phyloP scores from a whole-genome alignment of 2,797 vertebrate species.

The Betta splendens region DNA sequence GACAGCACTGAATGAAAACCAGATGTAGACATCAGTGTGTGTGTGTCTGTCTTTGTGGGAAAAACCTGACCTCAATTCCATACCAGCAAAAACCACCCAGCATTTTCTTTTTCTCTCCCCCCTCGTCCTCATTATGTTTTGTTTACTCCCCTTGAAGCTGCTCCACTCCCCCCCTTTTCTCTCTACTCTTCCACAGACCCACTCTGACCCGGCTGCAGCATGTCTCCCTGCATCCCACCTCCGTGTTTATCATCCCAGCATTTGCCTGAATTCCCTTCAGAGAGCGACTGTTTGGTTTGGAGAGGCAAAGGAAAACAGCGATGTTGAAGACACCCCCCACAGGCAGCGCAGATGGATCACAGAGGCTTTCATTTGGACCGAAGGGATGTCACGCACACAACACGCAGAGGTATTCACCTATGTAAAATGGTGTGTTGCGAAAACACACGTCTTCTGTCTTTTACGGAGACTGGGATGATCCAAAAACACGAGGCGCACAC shows the following conservation, averaged over 20 bases:
- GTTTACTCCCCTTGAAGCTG: conserved; percentile 76
- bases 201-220: conserved; percentile 63
- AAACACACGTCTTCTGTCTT: conserved; percentile 23
- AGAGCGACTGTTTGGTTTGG: conserved; percentile 78
- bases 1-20: conserved; percentile 71
- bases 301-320: conserved; percentile 72
- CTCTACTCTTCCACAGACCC: conserved; percentile 45
- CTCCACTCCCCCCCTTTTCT: conserved; percentile 25
- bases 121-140: conserved; percentile 72
- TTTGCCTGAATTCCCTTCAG: conserved; percentile 64
- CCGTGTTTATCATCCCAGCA: conserved; percentile 75
- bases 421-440: conserved; percentile 18
- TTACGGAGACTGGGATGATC: conserved; percentile 9
- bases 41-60: conserved; percentile 81
- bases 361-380: conserved; percentile 45
- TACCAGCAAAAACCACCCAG: conserved; percentile 63
- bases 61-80: conserved; percentile 80
- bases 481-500: conserved; percentile 5
- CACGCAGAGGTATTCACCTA: conserved; percentile 28
- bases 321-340: conserved; percentile 61
- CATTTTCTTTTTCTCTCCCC: conserved; percentile 51
- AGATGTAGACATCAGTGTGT: conserved; percentile 77
- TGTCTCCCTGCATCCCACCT: conserved; percentile 64
- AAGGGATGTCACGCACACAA: conserved; percentile 43
- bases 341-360: conserved; percentile 70